Base-by-base conservation (phyloP, 37 sponge, comb jelly and placozoan genomes). In the Spongilla lacustris region DNA sequence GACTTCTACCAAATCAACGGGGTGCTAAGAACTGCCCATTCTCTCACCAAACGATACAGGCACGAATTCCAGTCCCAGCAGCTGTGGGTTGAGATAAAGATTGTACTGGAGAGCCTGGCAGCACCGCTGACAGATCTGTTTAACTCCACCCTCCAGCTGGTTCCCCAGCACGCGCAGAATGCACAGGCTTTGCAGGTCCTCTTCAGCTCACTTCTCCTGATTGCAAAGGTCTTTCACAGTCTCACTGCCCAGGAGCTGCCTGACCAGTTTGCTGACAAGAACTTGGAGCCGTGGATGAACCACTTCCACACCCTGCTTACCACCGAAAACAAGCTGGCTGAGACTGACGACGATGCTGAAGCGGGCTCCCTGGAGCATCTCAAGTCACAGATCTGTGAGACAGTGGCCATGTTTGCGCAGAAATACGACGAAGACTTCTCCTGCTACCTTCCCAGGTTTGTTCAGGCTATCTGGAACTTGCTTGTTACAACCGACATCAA, bases 1-100 rank as follows among this genome's bases (percentile, higher is more conserved):
- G 95, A 99, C 80, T 95, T 99, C 84, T 90, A 99, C 78, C 83
- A 89, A 76, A 99, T 99, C 91, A 97, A 97, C 67, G 99, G 99
- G 8, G 92, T 97, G 34, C 86, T 99, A 28, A 93, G 92, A 79
- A 99, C 99, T n/a, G 99, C 99, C 32, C 95, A 99, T 83, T 97
- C 98, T 1, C 92, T 99, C 68, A 97, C 97, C 82, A 94, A 91
- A 68, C 88, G 98, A 27, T 98, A 96, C 72, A 85, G 96, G 10
- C 93, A 99, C 73, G 99, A 99, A 84, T 94, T 97, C 85, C 89
- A 94, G 73, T 94, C 96, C 4, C 90, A 97, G 58, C 96, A 95
- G 68, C 88, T 99, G 76, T 99, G 95, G 91, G 38, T 50, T 4
- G 99, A 99, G 86, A 99, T 99, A 28, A 95, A 95, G 77, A 82